These are phyloP conservation scores for Euura lappo DNA, from an alignment of 1,140 invertebrate genomes.

Conservation along the genomic window DNA sequence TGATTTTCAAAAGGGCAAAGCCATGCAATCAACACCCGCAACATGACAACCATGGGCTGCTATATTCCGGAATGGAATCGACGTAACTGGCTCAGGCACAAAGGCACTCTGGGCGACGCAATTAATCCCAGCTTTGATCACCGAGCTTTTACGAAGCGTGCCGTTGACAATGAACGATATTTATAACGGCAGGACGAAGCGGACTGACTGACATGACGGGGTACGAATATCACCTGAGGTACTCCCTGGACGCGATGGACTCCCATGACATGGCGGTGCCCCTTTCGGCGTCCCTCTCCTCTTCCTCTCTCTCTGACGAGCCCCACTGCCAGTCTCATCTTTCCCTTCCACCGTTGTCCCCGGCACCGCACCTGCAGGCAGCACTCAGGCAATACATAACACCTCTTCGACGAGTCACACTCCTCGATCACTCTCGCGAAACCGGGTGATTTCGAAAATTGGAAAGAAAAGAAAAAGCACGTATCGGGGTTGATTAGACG, in stretches of 20 bases:
- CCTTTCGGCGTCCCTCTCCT: constrained; percentile 34
- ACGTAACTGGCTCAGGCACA: no score
- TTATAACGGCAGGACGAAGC: not conserved
- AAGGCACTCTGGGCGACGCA: not conserved
- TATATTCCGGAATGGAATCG: no score
- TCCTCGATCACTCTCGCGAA: not conserved
- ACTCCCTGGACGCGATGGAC: constrained; percentile 60
- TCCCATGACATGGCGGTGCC: constrained; percentile 61
- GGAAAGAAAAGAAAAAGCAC: no score
- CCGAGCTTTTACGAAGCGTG: not conserved
- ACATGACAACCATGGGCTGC: no score
- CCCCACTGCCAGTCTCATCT: constrained; percentile 48
- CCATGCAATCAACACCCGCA: no score
- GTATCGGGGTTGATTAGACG: not conserved
- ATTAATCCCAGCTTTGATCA: not conserved
- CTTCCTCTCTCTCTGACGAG: constrained; percentile 29
- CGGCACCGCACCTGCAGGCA: constrained; percentile 41
- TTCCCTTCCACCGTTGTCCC: constrained; percentile 41
- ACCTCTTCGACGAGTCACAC: not conserved
- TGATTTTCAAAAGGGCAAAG: no score
- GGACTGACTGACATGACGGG: not conserved
- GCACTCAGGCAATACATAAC: constrained; percentile 48
- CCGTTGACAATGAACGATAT: not conserved
- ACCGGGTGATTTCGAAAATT: no score
- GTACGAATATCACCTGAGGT: constrained; percentile 24